phyloP scores from a whole-genome alignment of 2,113 vertebrate species.

The Pogona vitticeps region DNA sequence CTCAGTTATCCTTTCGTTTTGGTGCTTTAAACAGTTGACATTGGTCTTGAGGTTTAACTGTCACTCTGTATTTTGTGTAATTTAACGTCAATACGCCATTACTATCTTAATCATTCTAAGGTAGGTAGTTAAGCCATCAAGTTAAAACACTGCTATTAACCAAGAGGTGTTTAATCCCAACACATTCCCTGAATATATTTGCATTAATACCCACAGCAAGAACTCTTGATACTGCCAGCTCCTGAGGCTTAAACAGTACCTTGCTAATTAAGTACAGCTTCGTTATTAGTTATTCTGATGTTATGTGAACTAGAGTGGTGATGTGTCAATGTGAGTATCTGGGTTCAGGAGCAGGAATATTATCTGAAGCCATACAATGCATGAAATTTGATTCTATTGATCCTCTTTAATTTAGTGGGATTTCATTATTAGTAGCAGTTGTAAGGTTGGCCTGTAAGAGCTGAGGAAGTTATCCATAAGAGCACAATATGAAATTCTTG shows the following conservation, averaged over 20 bases:
- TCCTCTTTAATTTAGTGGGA: neutral
- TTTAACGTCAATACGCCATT: slow-evolving; percentile 31
- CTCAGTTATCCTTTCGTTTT: slow-evolving; percentile 42
- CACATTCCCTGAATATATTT: slow-evolving; percentile 25
- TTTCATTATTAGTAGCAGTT: neutral
- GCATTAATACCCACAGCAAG: slow-evolving; percentile 2
- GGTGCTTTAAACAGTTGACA: slow-evolving; percentile 30
- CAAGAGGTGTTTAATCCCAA: neutral
- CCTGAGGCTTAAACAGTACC: slow-evolving; percentile 25
- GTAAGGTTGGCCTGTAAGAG: neutral
- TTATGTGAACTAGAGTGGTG: slow-evolving; percentile 9
- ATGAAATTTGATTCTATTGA: neutral
- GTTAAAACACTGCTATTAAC: slow-evolving; percentile 41
- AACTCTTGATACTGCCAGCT: slow-evolving; percentile 14
- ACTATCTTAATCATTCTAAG: slow-evolving; percentile 24
- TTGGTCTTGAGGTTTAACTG: slow-evolving; percentile 21
- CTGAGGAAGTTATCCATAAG: neutral
- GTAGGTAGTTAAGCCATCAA: slow-evolving; percentile 30
- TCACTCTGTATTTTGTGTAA: slow-evolving; percentile 27
- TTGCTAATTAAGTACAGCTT: slow-evolving; percentile 33
- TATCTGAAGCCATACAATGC: slow-evolving; percentile 1
- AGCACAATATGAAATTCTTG: neutral
- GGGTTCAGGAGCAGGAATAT: slow-evolving; percentile 6
- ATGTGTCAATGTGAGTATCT: slow-evolving; percentile 15
- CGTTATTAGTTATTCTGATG: slow-evolving; percentile 40